phyloP scores from a whole-genome alignment of 1,140 invertebrate genomes.

The Rhizoglyphus robini region DNA sequence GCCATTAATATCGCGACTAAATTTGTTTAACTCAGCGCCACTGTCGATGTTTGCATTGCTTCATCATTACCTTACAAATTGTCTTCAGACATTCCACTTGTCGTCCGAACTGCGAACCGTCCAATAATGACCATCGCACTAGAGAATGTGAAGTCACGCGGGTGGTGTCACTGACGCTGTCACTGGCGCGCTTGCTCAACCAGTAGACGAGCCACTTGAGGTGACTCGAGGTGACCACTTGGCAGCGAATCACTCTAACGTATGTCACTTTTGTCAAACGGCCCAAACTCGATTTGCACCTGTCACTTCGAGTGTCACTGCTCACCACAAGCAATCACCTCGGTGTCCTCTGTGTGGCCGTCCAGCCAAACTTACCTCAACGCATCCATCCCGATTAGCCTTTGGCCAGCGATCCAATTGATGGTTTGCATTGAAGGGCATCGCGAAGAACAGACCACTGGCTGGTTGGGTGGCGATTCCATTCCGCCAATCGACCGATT shows the following conservation, averaged over 20 bases:
- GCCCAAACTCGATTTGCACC: slow-evolving; percentile 2
- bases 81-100: not conserved
- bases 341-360: too few relatives aligned
- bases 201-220: too few relatives aligned
- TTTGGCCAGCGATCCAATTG: too few relatives aligned
- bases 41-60: not conserved
- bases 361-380: too few relatives aligned
- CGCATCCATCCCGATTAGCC: too few relatives aligned
- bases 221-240: too few relatives aligned
- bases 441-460: too few relatives aligned
- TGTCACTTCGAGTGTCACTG: slow-evolving; percentile 8
- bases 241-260: not conserved
- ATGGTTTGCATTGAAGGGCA: too few relatives aligned
- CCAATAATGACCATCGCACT: not conserved
- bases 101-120: not conserved
- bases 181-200: too few relatives aligned
- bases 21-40: not conserved
- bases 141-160: not conserved
- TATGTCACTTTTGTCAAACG: not conserved
- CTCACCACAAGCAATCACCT: not conserved
- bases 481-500: too few relatives aligned
- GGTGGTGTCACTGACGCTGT: not conserved
- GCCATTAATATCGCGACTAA: not conserved
- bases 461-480: too few relatives aligned
- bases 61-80: not conserved